These are phyloP conservation scores for Alitta virens DNA, from an alignment of 2,888 invertebrate species.

Conservation along the genomic window DNA sequence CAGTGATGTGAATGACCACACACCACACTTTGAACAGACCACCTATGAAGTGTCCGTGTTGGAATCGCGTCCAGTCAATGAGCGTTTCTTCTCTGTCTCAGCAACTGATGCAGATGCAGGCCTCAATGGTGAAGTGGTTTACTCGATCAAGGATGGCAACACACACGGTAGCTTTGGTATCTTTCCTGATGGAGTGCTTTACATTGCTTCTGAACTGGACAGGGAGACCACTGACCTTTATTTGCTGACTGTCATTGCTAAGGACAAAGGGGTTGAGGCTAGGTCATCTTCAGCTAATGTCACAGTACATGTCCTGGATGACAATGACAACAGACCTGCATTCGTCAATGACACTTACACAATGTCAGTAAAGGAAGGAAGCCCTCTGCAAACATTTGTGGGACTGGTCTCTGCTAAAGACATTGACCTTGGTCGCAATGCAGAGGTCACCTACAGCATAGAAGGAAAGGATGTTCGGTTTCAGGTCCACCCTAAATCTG, in stretches of 20 bases:
- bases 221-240: constrained; percentile 90
- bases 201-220: constrained; percentile 81
- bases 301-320: constrained; percentile 73
- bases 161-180: constrained; percentile 83
- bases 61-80: constrained; percentile 88
- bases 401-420: constrained; percentile 65
- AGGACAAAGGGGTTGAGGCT: constrained; percentile 64
- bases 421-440: constrained; percentile 81
- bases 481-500: constrained; percentile 88
- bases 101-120: constrained; percentile 48
- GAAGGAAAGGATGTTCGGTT: constrained; percentile 67
- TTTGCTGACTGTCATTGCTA: constrained; percentile 79
- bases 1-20: constrained; percentile 93
- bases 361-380: constrained; percentile 43
- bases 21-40: constrained; percentile 87
- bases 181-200: constrained; percentile 91
- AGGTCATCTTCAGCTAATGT: constrained; percentile 77
- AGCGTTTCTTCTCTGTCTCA: constrained; percentile 60
- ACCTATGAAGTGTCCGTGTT: constrained; percentile 88
- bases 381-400: constrained; percentile 35
- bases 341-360: constrained; percentile 65
- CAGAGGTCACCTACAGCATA: constrained; percentile 80
- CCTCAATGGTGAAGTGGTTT: constrained; percentile 41
- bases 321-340: constrained; percentile 55
- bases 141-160: constrained; percentile 81